Evolutionary conservation across 2,797 vertebrate genomes (phyloP).

Genomic region (Sebastes jordani): DNA sequence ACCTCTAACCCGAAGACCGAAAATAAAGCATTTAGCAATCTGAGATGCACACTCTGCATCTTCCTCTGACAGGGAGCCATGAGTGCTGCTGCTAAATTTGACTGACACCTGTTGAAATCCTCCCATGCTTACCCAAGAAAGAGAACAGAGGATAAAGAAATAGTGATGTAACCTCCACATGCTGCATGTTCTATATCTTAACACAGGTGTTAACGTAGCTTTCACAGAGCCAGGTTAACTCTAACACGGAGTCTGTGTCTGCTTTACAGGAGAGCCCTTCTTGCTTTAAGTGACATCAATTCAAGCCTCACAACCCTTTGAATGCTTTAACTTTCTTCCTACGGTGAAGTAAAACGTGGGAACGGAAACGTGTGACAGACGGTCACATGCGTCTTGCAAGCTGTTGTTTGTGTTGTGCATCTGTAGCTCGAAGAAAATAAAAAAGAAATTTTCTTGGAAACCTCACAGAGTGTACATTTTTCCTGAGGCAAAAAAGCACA

Average conservation of each 20-base stretch:
- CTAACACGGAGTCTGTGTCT: slow-evolving; percentile 1
- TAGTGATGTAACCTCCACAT: slow-evolving; percentile 35
- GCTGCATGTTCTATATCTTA: slow-evolving; percentile 22
- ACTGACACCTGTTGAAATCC: slow-evolving; percentile 35
- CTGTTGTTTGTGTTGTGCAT: slow-evolving; percentile 11
- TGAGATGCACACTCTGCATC: neutral
- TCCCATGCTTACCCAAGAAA: slow-evolving; percentile 6
- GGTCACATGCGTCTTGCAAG: neutral
- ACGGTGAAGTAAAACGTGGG: neutral
- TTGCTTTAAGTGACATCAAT: slow-evolving; percentile 13
- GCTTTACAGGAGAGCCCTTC: slow-evolving; percentile 5
- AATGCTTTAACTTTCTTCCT: neutral
- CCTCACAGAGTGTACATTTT: slow-evolving; percentile 9
- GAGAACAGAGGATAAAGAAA: slow-evolving; percentile 28
- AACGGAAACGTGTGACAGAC: neutral
- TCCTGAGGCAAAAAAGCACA: slow-evolving; percentile 24
- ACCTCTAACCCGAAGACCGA: neutral
- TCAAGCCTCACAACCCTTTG: slow-evolving; percentile 1
- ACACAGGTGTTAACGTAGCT: slow-evolving; percentile 25
- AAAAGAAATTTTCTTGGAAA: slow-evolving; percentile 20
- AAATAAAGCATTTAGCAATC: neutral
- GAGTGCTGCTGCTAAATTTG: slow-evolving; percentile 23
- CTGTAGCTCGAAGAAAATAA: neutral
- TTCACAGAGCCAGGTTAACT: slow-evolving; percentile 22
- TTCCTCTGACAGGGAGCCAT: neutral